Evolutionary conservation across 92 coral and sea anemone genomes (phyloP).

Genomic region (Phenganax marumi): DNA sequence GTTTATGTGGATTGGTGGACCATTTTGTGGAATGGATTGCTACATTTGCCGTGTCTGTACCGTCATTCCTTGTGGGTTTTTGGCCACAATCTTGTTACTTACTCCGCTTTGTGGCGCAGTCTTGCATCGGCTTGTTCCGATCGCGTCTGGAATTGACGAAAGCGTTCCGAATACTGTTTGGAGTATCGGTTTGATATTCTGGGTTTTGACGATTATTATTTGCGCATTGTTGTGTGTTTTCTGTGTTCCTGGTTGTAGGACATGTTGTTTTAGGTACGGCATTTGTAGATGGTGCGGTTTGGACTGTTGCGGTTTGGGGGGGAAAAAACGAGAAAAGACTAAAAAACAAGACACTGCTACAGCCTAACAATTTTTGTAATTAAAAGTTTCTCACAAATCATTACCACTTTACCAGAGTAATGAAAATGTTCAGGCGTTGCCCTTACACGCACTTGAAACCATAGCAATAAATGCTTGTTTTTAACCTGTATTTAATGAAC

Average conservation of each 20-base stretch:
- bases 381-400: background rate
- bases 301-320: constrained; percentile 37
- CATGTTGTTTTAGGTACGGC: constrained; percentile 32
- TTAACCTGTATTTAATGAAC: no score
- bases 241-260: constrained; percentile 23
- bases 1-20: constrained; percentile 96
- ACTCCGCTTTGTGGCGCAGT: constrained; percentile 94
- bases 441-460: no score
- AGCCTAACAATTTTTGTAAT: background rate
- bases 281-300: constrained; percentile 34
- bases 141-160: constrained; percentile 86
- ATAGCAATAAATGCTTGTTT: no score
- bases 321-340: constrained; percentile 18
- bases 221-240: constrained; percentile 31
- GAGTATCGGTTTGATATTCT: constrained; percentile 95
- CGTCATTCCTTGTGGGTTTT: constrained; percentile 92
- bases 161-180: constrained; percentile 84
- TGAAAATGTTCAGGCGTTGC: no score
- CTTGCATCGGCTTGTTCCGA: constrained; percentile 73
- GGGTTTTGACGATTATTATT: constrained; percentile 75
- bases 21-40: constrained; percentile 70
- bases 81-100: constrained; percentile 74
- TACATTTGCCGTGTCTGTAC: constrained; percentile 72
- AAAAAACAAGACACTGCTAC: constrained; percentile 5
- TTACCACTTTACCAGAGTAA: no score